These are phyloP conservation scores for Caenorhabditis wallacei DNA, from an alignment of 2,888 invertebrate genomes.

Conservation along the genomic window DNA sequence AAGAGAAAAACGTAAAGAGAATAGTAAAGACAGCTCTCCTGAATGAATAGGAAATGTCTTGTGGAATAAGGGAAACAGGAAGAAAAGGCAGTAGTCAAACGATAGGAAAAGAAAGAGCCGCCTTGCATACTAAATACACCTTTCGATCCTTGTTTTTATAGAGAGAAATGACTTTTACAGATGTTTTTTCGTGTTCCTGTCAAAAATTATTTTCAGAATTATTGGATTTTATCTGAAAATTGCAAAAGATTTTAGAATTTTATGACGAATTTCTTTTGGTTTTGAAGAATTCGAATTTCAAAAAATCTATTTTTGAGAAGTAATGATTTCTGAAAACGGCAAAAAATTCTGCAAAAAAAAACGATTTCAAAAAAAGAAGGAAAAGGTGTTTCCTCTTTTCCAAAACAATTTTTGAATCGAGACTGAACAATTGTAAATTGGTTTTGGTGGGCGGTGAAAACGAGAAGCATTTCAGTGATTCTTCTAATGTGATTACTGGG, in stretches of 20 bases:
- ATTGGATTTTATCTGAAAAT: too few relatives aligned
- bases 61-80: constrained; percentile 34
- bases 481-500: constrained; percentile 34
- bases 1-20: constrained; percentile 26
- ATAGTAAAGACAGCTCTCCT: constrained; percentile 26
- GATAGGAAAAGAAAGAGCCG: constrained; percentile 14
- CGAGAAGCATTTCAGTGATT: neutral
- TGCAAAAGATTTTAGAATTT: too few relatives aligned
- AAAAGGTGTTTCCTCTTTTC: neutral
- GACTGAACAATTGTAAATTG: neutral
- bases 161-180: constrained; percentile 15
- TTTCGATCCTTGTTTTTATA: constrained; percentile 25
- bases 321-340: neutral
- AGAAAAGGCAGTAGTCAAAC: constrained; percentile 5
- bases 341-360: constrained; percentile 4
- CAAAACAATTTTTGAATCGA: neutral
- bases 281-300: too few relatives aligned
- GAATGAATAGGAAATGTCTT: constrained; percentile 36
- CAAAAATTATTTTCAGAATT: too few relatives aligned
- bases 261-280: too few relatives aligned
- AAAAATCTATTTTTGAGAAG: neutral
- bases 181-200: constrained; percentile 10
- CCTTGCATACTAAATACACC: constrained; percentile 33
- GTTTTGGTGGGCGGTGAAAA: constrained; percentile 25
- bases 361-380: neutral